These are phyloP conservation scores for Felis chaus DNA, from an alignment of 2,113 vertebrate genomes.

Conservation along the genomic window DNA sequence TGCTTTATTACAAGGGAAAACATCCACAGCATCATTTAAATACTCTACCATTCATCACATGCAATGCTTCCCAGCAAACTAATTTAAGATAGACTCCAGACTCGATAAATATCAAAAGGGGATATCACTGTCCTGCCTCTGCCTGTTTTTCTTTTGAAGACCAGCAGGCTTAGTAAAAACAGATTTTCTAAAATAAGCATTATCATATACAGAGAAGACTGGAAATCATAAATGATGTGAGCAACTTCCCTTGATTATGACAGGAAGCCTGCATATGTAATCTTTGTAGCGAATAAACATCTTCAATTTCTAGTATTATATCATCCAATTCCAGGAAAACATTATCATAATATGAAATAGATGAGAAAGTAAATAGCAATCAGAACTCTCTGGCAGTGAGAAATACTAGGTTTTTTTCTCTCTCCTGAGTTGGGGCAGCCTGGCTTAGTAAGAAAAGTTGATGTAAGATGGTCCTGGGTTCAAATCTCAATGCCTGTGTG, in stretches of 20 bases:
- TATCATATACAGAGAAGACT: constrained; percentile 68
- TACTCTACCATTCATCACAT: constrained; percentile 54
- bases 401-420: constrained; percentile 7
- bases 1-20: constrained; percentile 58
- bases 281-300: constrained; percentile 77
- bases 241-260: constrained; percentile 62
- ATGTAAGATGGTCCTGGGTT: not conserved
- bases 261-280: constrained; percentile 74
- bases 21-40: constrained; percentile 48
- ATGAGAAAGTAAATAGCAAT: constrained; percentile 70
- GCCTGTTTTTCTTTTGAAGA: constrained; percentile 49
- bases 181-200: constrained; percentile 70
- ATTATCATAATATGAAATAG: constrained; percentile 81
- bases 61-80: constrained; percentile 70
- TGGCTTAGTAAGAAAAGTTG: not conserved
- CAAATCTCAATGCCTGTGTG: not conserved
- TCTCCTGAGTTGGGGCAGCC: not conserved
- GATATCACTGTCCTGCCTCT: not conserved
- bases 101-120: constrained; percentile 62
- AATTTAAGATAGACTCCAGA: constrained; percentile 57
- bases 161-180: constrained; percentile 38
- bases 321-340: constrained; percentile 80
- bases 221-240: constrained; percentile 70
- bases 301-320: constrained; percentile 78
- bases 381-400: constrained; percentile 44